Conservation (phyloP, 1,140 invertebrate genomes). For the Adelges cooleyi region DNA sequence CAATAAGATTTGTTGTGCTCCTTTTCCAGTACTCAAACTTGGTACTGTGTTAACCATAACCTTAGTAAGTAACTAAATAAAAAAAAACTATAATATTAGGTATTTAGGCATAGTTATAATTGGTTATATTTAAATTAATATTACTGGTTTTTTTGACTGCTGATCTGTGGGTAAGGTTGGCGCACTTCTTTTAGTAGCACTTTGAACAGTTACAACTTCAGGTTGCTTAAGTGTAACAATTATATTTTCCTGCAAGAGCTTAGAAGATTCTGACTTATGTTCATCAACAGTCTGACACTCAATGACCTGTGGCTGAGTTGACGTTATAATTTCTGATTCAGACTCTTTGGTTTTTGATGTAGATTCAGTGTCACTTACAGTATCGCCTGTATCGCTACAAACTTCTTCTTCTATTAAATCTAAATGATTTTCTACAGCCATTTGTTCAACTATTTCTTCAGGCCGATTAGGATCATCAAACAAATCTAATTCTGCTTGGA, state of each 20-base stretch:
- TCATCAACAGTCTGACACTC: neutral
- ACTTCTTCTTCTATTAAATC: constrained; percentile 27
- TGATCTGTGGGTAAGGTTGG: neutral
- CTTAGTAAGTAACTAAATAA: constrained; percentile 29
- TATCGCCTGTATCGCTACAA: neutral
- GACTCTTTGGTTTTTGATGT: neutral
- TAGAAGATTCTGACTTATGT: neutral
- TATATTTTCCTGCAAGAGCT: neutral
- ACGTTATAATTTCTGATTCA: neutral
- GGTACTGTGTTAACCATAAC: constrained; percentile 25
- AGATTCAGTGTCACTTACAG: neutral
- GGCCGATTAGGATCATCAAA: constrained; percentile 24
- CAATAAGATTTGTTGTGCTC: constrained; percentile 6
- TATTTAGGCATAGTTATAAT: no score
- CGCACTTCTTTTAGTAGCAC: constrained; percentile 13
- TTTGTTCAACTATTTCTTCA: constrained; percentile 26
- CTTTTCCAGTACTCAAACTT: constrained; percentile 22
- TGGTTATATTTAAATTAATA: neutral
- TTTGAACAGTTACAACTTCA: neutral
- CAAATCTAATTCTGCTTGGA: constrained; percentile 15
- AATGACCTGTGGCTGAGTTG: neutral
- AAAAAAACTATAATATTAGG: neutral
- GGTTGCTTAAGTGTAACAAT: neutral
- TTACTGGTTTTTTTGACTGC: constrained; percentile 20
- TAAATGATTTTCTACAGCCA: constrained; percentile 13